Evolutionary conservation across 2,113 vertebrate genomes (phyloP), one percentile per base, ranked within the genome.

Genomic region (Isurus oxyrinchus): DNA sequence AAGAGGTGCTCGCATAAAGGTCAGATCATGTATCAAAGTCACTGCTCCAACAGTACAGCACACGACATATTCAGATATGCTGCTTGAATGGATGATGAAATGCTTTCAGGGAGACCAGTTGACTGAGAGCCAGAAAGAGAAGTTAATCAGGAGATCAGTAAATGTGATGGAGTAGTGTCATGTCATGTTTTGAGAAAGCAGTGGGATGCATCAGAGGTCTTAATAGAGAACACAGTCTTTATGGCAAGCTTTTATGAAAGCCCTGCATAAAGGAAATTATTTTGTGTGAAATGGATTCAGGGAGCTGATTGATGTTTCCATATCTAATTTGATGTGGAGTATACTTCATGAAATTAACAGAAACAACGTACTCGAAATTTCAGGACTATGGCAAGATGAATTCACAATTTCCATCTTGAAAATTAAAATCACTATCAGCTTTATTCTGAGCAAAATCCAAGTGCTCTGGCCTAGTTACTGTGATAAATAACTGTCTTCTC

Each of bases 21-120:
- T 94, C 57, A 66, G n/a, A 21, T n/a, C 16, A 94, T 94, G 59
- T 61, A 94, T 94, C 90, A 94, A 94, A 66, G 59, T 94, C 59
- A 94, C 90, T 94, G 14, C 59, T 19, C 53, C 90, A 66, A 40
- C 35, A 66, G 57, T 19, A 91, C 57, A 21, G 88, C 57, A 61
- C 57, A 31, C 35, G 19, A 21, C 35, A 94, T 63, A 61, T 94
- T 49, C 90, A 66, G 35, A 94, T 31, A 5, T 19, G n/a, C 59
- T n/a, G 59, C 35, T n/a, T 94, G 90, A 90, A 90, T 90, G 27
- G 53, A 90, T 57, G 87, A 90, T 90, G 87, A 90, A 31, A 55
- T 57, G 6, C 31, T 90, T 90, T 55, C 87, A 27, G 87, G 59
- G 27, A 59, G 87, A 90, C 57, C 53, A 31, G 55, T 59, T 90